A percentile compares a stretch with the other conserved stretches of the same genome.
phyloP scores from a whole-genome alignment of 64 coral and sea anemone species.

The Orbicella faveolata region DNA sequence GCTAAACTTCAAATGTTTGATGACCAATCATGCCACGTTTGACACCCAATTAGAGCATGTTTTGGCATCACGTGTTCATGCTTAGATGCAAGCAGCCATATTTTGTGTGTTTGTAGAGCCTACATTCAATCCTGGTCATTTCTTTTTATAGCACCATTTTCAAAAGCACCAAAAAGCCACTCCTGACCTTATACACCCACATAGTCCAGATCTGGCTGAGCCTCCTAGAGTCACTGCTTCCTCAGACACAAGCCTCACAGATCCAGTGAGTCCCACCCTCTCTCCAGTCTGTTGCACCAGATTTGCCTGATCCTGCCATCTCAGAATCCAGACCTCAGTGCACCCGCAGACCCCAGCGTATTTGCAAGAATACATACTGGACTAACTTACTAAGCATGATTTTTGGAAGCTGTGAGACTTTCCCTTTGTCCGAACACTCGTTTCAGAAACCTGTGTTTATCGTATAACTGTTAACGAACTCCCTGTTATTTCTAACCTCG shows the following conservation, averaged over 20 bases:
- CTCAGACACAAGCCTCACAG: background rate
- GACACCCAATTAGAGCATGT: too few species aligned
- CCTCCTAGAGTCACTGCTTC: background rate
- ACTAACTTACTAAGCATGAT: background rate
- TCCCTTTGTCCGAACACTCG: too few species aligned
- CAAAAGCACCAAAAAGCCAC: background rate
- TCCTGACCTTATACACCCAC: background rate
- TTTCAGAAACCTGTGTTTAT: too few species aligned
- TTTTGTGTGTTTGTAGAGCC: too few species aligned
- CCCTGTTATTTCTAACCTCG: too few species aligned
- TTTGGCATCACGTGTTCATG: too few species aligned
- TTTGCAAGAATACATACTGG: conserved; percentile 4
- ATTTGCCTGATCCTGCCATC: background rate
- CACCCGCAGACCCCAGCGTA: background rate
- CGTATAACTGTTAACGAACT: too few species aligned
- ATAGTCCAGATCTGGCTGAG: background rate
- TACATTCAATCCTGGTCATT: too few species aligned
- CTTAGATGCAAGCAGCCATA: too few species aligned
- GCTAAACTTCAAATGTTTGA: too few species aligned
- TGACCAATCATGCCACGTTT: too few species aligned
- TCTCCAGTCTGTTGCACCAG: background rate
- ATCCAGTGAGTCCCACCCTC: background rate
- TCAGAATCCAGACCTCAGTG: background rate
- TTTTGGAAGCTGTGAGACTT: background rate
- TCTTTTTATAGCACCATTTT: too few species aligned